A percentile compares a stretch with the other conserved stretches of the same genome.
These are phyloP conservation scores for Chloroclysta siterata DNA, from an alignment of 2,888 invertebrate genomes.

Conservation along the genomic window DNA sequence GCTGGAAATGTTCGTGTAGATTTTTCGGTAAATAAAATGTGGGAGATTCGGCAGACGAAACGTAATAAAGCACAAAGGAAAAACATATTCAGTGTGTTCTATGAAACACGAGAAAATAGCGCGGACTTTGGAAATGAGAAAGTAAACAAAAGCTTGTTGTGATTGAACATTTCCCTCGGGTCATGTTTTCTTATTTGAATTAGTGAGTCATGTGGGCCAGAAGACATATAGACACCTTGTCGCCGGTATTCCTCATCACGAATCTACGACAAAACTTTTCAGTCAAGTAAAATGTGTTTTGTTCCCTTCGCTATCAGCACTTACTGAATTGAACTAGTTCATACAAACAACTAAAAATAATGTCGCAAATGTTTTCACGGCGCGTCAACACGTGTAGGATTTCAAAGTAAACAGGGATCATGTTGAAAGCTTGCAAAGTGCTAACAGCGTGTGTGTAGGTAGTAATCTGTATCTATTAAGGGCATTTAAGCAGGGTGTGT, in stretches of 20 bases:
- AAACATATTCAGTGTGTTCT: constrained; percentile 9
- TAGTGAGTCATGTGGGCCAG: not conserved
- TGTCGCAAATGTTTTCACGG: not conserved
- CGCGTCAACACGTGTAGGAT: not conserved
- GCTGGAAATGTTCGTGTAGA: constrained; percentile 5
- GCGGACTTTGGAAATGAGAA: not conserved
- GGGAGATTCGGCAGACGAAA: constrained; percentile 18
- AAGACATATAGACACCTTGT: not conserved
- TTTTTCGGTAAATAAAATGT: constrained; percentile 17
- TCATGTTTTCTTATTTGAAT: too few species aligned
- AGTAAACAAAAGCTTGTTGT: not conserved
- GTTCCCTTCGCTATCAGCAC: not conserved
- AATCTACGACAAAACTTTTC: constrained; percentile 4
- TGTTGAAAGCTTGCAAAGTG: constrained; percentile 8
- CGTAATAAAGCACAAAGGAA: constrained; percentile 14
- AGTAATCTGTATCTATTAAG: too few species aligned
- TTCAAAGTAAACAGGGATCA: constrained; percentile 8
- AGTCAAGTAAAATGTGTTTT: not conserved
- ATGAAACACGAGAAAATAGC: constrained; percentile 5
- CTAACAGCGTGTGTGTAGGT: not conserved
- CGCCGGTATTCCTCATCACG: not conserved
- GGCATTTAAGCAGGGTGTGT: too few species aligned
- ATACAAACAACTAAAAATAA: not conserved
- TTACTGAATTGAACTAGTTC: not conserved
- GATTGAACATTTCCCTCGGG: not conserved